These are phyloP conservation scores for Nomia melanderi DNA, from an alignment of 1,140 invertebrate genomes.

Conservation along the genomic window DNA sequence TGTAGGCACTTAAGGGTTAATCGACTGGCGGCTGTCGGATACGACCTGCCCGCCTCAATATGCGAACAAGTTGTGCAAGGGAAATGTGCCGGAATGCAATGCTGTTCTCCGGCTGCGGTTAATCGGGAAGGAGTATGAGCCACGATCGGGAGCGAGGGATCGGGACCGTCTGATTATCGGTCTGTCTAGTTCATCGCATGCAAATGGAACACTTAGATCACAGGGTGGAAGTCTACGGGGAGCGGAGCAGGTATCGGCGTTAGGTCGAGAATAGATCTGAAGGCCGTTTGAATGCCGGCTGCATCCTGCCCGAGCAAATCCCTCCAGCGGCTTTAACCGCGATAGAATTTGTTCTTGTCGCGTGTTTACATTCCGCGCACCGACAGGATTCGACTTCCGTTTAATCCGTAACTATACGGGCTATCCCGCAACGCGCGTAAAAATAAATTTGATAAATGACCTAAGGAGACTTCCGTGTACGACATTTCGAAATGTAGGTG, in stretches of 20 bases:
- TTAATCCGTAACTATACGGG: neutral
- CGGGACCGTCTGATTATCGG: conserved; percentile 54
- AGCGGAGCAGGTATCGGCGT: conserved; percentile 45
- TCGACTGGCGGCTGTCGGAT: too few species aligned
- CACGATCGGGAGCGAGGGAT: conserved; percentile 48
- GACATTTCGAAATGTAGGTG: too few species aligned
- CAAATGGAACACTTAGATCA: conserved; percentile 48
- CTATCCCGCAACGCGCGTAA: too few species aligned
- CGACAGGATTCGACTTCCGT: neutral
- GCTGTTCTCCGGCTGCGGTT: conserved; percentile 25
- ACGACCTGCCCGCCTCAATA: neutral
- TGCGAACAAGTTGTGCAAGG: too few species aligned
- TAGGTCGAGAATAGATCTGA: conserved; percentile 60
- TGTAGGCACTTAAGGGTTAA: too few species aligned
- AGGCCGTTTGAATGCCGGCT: conserved; percentile 55
- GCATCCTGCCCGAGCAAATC: conserved; percentile 15
- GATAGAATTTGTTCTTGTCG: conserved; percentile 41
- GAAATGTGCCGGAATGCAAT: conserved; percentile 51
- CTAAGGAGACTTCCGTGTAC: too few species aligned
- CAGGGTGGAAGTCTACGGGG: conserved; percentile 29
- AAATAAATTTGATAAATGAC: too few species aligned
- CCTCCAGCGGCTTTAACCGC: conserved; percentile 7
- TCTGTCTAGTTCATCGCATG: conserved; percentile 43
- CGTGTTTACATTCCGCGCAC: conserved; percentile 13
- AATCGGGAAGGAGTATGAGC: conserved; percentile 45